phyloP scores from a whole-genome alignment of 2,113 vertebrate species.

The Lynx canadensis region DNA sequence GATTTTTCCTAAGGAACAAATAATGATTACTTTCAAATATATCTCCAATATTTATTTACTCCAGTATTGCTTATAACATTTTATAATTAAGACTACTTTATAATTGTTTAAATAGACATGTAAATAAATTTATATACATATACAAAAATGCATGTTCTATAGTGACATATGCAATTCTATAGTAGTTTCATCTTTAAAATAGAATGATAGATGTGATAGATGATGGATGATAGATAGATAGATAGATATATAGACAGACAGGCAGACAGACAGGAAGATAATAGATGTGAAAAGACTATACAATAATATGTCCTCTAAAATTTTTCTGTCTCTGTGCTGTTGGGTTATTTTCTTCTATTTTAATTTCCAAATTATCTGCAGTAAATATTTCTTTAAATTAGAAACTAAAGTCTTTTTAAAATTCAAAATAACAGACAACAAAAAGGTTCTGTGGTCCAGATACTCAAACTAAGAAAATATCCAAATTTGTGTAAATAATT shows the following conservation, averaged over 20 bases:
- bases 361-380: neutral
- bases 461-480: neutral
- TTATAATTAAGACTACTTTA: neutral
- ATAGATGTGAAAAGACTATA: neutral
- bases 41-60: neutral
- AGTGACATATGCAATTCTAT: neutral
- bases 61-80: neutral
- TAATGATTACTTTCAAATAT: neutral
- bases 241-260: neutral
- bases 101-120: neutral
- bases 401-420: neutral
- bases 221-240: neutral
- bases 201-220: neutral
- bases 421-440: neutral
- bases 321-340: neutral
- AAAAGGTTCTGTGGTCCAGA: neutral
- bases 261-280: neutral
- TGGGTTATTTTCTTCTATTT: neutral
- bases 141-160: neutral
- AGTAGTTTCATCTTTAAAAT: neutral
- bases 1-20: neutral
- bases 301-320: neutral
- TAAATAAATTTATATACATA: neutral
- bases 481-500: neutral
- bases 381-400: neutral